Conservation (phyloP, 2,113 vertebrate species). For the Tachysurus fulvidraco region DNA sequence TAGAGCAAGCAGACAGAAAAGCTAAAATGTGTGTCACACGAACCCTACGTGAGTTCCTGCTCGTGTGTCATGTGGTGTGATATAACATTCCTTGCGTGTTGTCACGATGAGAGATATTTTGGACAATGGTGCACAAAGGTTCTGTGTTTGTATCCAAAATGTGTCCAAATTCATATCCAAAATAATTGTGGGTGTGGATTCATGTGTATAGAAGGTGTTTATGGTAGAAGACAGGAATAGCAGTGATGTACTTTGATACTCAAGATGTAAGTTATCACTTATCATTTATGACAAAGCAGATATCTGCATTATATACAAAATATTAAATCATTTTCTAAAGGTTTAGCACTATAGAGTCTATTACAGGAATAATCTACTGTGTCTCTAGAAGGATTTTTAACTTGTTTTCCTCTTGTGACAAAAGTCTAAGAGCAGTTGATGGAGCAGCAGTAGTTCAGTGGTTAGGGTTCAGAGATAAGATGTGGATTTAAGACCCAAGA, state of each 20-base stretch:
- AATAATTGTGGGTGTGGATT: constrained; percentile 63
- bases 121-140: no score
- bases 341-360: neutral
- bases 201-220: neutral
- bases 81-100: constrained; percentile 59
- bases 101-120: constrained; percentile 70
- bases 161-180: constrained; percentile 49
- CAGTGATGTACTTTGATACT: neutral
- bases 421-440: neutral
- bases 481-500: neutral
- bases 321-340: neutral
- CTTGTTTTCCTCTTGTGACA: neutral
- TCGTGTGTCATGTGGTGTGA: constrained; percentile 57
- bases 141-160: neutral
- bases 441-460: neutral
- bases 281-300: neutral
- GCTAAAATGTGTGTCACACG: constrained; percentile 34
- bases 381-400: neutral
- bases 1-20: constrained; percentile 31
- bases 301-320: neutral
- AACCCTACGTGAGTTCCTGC: constrained; percentile 33
- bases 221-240: neutral
- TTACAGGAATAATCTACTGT: neutral
- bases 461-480: no score
- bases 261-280: neutral